phyloP scores from a whole-genome alignment of 2,888 invertebrate genomes.

The Aphelenchoides bicaudatus region DNA sequence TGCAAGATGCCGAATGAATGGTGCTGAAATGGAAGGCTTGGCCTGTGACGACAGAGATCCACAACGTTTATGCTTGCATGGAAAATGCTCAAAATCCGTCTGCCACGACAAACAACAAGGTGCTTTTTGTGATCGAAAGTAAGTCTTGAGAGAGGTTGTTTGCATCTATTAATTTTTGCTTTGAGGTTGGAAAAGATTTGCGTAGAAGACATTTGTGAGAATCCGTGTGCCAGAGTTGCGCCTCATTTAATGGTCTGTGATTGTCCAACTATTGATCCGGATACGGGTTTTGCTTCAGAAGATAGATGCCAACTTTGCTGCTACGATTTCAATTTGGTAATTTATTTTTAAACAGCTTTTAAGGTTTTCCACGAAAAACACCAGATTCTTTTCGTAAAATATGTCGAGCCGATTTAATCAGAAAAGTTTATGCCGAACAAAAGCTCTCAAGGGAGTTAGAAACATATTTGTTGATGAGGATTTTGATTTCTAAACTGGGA shows the following conservation, averaged over 20 bases:
- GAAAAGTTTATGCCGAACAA: neutral
- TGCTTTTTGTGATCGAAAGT: constrained; percentile 57
- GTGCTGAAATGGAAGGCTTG: constrained; percentile 56
- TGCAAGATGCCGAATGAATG: constrained; percentile 54
- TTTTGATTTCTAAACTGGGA: neutral
- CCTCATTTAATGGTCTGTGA: constrained; percentile 60
- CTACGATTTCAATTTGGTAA: constrained; percentile 57
- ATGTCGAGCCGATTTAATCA: neutral
- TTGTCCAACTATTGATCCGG: constrained; percentile 58
- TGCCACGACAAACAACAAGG: constrained; percentile 58
- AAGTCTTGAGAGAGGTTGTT: constrained; percentile 22
- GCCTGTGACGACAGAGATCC: constrained; percentile 60
- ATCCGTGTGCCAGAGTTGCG: constrained; percentile 56
- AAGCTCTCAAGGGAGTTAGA: constrained; percentile 1
- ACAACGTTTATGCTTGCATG: constrained; percentile 54
- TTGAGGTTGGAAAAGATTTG: constrained; percentile 58
- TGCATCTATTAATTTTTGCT: neutral
- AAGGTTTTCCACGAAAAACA: neutral
- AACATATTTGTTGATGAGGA: neutral
- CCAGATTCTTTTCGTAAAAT: neutral
- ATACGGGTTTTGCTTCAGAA: constrained; percentile 59
- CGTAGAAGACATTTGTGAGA: constrained; percentile 59
- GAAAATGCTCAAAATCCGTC: constrained; percentile 59
- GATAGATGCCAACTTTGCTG: constrained; percentile 60
- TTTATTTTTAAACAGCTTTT: constrained; percentile 20